These are phyloP conservation scores for Nezara viridula DNA, from an alignment of 2,888 invertebrate genomes.

Conservation along the genomic window DNA sequence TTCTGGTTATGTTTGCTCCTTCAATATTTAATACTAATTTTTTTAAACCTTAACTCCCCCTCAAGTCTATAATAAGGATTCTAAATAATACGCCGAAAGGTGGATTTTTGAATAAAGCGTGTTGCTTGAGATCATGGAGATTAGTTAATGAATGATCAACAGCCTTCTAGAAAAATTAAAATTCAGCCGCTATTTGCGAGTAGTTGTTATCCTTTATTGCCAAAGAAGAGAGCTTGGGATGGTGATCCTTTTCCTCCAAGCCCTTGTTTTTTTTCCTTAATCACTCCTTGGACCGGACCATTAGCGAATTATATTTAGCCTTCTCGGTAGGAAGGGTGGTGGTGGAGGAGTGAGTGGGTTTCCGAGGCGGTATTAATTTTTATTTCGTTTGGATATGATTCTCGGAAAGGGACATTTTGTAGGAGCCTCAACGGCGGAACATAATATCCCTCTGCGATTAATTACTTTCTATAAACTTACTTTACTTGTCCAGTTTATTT, in stretches of 20 bases:
- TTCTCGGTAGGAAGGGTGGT: background rate
- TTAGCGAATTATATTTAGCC: background rate
- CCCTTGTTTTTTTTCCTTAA: background rate
- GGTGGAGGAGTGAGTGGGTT: too few relatives aligned
- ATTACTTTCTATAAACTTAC: background rate
- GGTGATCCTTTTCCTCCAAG: background rate
- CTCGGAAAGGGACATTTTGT: background rate
- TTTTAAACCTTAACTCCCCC: background rate
- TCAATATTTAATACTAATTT: too few relatives aligned
- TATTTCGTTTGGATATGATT: constrained; percentile 18
- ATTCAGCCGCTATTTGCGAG: background rate
- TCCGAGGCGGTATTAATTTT: constrained; percentile 1
- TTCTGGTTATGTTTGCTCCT: too few relatives aligned
- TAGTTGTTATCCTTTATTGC: background rate
- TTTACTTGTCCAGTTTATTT: too few relatives aligned
- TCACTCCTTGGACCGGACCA: background rate
- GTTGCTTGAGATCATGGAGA: background rate
- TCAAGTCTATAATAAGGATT: too few relatives aligned
- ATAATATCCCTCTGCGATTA: background rate
- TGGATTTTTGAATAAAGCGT: background rate
- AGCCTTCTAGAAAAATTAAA: background rate
- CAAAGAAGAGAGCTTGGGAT: background rate
- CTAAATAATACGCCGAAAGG: background rate
- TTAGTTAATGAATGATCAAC: background rate
- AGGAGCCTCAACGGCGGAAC: background rate